Evolutionary conservation across 2,113 vertebrate species (phyloP).

Genomic region (Oxygymnocypris stewartii): DNA sequence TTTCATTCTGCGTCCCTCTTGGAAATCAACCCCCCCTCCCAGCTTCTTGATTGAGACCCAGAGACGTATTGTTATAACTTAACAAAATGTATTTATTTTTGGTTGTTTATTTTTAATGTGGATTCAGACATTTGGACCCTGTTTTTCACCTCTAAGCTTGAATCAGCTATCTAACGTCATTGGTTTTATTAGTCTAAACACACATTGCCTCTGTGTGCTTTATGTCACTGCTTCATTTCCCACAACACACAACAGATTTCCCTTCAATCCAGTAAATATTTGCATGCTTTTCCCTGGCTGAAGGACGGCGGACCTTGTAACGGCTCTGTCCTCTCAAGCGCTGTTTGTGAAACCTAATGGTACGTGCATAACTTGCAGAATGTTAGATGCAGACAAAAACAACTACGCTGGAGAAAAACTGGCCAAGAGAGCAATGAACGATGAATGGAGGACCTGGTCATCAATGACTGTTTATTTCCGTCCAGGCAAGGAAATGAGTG

Average conservation of each 20-base stretch:
- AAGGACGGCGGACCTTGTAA: background rate
- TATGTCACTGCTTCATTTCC: background rate
- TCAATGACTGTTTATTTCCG: conserved; percentile 20
- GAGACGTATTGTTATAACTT: too few species aligned
- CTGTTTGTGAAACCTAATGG: background rate
- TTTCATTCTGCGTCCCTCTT: too few species aligned
- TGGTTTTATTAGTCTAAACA: background rate
- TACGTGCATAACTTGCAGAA: background rate
- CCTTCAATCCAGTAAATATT: background rate
- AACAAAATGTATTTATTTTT: too few species aligned
- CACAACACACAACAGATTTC: background rate
- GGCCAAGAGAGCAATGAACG: background rate
- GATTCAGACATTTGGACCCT: background rate
- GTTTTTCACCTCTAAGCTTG: background rate
- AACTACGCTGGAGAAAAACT: background rate
- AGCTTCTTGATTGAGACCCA: too few species aligned
- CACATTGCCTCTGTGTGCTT: background rate
- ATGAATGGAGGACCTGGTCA: background rate
- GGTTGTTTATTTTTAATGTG: too few species aligned
- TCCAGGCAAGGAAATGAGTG: conserved; percentile 3
- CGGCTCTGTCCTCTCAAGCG: background rate
- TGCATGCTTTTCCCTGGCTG: background rate
- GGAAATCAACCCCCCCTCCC: too few species aligned
- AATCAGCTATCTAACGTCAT: background rate
- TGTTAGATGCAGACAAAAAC: background rate